phyloP scores from a whole-genome alignment of 2,113 vertebrate genomes.

The Caretta caretta region DNA sequence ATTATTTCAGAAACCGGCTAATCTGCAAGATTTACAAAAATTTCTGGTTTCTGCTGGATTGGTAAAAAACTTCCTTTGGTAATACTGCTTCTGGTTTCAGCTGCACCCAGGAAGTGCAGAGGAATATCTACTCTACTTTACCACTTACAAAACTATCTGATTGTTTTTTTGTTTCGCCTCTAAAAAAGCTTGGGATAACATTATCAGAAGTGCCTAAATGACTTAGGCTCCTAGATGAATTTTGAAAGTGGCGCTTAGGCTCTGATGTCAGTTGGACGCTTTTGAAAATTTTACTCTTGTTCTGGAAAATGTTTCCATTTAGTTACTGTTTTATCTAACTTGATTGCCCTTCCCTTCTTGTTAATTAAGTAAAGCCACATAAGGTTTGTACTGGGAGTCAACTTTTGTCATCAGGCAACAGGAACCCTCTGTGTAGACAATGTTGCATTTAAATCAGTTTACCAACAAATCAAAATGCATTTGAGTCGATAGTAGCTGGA shows the following conservation, averaged over 20 bases:
- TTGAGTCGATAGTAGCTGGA: background rate
- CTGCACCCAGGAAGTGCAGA: background rate
- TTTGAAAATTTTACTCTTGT: background rate
- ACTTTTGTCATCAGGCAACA: background rate
- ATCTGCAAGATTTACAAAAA: background rate
- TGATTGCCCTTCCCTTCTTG: background rate
- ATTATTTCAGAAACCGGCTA: background rate
- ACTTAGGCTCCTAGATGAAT: background rate
- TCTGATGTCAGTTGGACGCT: background rate
- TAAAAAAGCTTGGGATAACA: background rate
- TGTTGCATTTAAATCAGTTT: background rate
- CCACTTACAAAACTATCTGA: background rate
- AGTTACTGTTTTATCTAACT: background rate
- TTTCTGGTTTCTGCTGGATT: background rate
- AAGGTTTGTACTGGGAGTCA: background rate
- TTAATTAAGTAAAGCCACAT: background rate
- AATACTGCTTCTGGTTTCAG: slow-evolving; percentile 2
- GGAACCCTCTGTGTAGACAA: too few species aligned
- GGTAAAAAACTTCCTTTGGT: background rate
- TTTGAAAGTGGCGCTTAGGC: background rate
- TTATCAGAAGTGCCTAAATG: background rate
- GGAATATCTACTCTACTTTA: background rate
- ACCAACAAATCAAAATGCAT: background rate
- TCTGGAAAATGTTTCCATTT: background rate
- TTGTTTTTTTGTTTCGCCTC: background rate